Evolutionary conservation across 2,113 vertebrate species (phyloP), one percentile per base, ranked within the genome.

Genomic region (Bettongia penicillata): DNA sequence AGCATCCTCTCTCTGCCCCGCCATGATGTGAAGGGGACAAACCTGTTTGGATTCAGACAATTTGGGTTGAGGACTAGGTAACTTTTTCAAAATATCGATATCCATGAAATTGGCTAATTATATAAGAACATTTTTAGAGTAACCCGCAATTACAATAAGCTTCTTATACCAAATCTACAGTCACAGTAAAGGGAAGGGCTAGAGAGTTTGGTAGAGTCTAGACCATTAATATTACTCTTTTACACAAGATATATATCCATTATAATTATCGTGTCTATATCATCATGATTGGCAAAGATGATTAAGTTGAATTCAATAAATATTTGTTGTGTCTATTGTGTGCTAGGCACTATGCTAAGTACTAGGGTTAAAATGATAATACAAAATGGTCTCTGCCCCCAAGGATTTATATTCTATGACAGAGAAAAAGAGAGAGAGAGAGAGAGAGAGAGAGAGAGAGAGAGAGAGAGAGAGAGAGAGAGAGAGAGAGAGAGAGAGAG

Each of bases 41-140:
- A 28, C 84, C 7, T 24, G 2, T 89, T 49, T 90, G 8, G 6
- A n/a, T 19, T 25, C 25, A 51, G 51, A 43, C 12, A 52, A 19
- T 84, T 16, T 0, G 1, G 1, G n/a, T n/a, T 49, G 43, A 91
- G 37, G 1, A 11, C 7, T 26, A 16, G 3, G 0, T 51, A 61
- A 61, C 10, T 61, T 93, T 90, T 95, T n/a, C 61, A 16, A 55
- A 91, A 53, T 9, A 25, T 1, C 51, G 55, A 57, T 50, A 50
- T 53, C 48, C 84, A 52, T 48, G 47, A 90, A 31, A 91, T 23
- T 31, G 57, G 52, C 89, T 91, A 37, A 47, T n/a, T n/a, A 48
- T 7, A 0, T 61, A 53, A 50, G 10, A 93, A n/a, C 43, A 12
- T 6, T 55, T 90, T 84, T 92, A 50, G 31, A 53, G 26, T 8